Percentiles rank a stretch among this genome's conserved stretches.
These are phyloP conservation scores for Ochlodes sylvanus DNA, from an alignment of 2,888 invertebrate genomes.

Conservation along the genomic window DNA sequence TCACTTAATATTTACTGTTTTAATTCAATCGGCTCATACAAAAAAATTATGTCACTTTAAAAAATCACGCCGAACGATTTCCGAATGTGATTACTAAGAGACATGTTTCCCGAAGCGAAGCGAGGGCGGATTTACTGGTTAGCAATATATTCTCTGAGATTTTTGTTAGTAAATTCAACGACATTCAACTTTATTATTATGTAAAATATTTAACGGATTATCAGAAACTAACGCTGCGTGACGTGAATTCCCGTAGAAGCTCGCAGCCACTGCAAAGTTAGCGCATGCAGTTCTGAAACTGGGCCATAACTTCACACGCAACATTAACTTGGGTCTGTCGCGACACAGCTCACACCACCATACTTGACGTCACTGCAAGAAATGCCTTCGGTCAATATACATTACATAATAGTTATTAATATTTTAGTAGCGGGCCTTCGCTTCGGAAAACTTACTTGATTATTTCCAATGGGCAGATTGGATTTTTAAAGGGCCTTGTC, in stretches of 20 bases:
- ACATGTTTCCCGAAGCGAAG: too few relatives aligned
- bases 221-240: conserved; percentile 65
- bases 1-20: too few relatives aligned
- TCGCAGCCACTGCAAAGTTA: conserved; percentile 65
- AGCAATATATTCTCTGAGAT: background rate
- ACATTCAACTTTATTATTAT: background rate
- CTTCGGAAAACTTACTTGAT: too few relatives aligned
- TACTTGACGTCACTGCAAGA: conserved; percentile 27
- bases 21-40: too few relatives aligned
- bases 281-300: conserved; percentile 71
- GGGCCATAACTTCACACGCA: conserved; percentile 78
- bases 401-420: too few relatives aligned
- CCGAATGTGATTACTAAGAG: too few relatives aligned
- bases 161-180: background rate
- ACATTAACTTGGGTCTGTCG: conserved; percentile 77
- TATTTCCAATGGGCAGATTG: too few relatives aligned
- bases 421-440: too few relatives aligned
- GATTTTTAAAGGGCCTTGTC: too few relatives aligned
- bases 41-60: too few relatives aligned
- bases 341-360: conserved; percentile 58
- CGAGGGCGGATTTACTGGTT: too few relatives aligned
- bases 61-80: too few relatives aligned
- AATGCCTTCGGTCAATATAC: background rate
- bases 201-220: conserved; percentile 29
- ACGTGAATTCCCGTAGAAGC: conserved; percentile 66